Evolutionary conservation across 2,113 vertebrate species (phyloP).

Genomic region (Gorsachius goisagi): DNA sequence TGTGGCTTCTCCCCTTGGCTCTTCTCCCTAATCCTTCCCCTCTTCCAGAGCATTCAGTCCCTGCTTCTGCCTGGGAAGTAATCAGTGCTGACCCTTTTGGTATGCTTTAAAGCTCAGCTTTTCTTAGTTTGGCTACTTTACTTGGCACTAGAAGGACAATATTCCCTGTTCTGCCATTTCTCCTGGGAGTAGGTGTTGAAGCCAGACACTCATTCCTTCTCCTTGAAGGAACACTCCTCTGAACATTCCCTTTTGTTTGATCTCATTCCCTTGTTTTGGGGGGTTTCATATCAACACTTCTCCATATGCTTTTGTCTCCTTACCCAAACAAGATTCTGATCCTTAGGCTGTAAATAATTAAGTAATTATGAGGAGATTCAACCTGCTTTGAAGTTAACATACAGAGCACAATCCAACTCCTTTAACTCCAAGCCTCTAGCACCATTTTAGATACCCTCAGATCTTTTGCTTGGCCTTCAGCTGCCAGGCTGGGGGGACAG

Average conservation of each 20-base stretch:
- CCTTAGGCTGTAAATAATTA: not conserved
- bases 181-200: not conserved
- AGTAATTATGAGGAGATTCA: not conserved
- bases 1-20: not conserved
- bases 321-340: not conserved
- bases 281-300: not conserved
- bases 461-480: not conserved
- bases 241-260: not conserved
- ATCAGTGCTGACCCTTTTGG: no score
- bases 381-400: not conserved
- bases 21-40: no score
- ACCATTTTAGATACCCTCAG: not conserved
- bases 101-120: not conserved
- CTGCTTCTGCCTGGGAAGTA: not conserved
- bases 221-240: not conserved
- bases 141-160: not conserved
- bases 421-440: not conserved
- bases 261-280: not conserved
- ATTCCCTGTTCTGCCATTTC: not conserved
- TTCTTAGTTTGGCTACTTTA: not conserved
- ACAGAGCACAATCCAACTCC: not conserved
- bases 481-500: not conserved
- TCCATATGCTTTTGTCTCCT: not conserved
- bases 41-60: not conserved
- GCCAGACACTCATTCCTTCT: not conserved